Evolutionary conservation across 2,888 invertebrate genomes (phyloP), one percentile per base, ranked within the genome.

Genomic region (Zhuqinia jingwanae): DNA sequence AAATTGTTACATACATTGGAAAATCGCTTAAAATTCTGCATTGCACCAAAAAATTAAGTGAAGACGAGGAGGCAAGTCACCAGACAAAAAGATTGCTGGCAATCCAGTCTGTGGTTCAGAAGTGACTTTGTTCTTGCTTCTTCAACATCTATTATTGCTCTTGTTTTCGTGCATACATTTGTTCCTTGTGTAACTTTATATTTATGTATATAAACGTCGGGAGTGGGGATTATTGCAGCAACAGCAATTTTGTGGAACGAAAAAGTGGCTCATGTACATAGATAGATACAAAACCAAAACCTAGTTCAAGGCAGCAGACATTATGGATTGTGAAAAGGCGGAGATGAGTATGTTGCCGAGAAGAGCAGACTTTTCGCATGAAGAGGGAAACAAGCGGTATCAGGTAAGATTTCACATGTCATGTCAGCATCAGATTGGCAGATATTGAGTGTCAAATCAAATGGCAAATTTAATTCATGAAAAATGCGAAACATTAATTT

Each of bases 341-440:
- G 63, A 73, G 13, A 53, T 5, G 10, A 47, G 53, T 22, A 85
- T 85, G 85, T 36, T 85, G 3, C 85, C 85, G 25, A 81, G 22
- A 36, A 63, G 80, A 20, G 65, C 15, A 76, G 63, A 70, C 1
- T 77, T 56, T 36, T 53, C 79, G 11, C 63, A 80, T 36, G 73
- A 65, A 17, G 76, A 75, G 2, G 79, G 75, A 8, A 85, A 85
- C 58, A 85, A 85, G 63, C 53, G 56, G 50, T 80, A 76, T 68
- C 85, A 85, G 85, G 85, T 85, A 80, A 75, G 36, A 45, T 20
- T n/a, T n/a, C n/a, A n/a, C n/a, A n/a, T n/a, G n/a, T n/a, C n/a
- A n/a, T n/a, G n/a, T n/a, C n/a, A n/a, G n/a, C n/a, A n/a, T n/a
- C n/a, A n/a, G n/a, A n/a, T n/a, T n/a, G n/a, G n/a, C n/a, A n/a